Percentiles rank a stretch among this genome's conserved stretches.
Conservation (phyloP, 2,113 vertebrate genomes). For the Aspidoscelis tigris region DNA sequence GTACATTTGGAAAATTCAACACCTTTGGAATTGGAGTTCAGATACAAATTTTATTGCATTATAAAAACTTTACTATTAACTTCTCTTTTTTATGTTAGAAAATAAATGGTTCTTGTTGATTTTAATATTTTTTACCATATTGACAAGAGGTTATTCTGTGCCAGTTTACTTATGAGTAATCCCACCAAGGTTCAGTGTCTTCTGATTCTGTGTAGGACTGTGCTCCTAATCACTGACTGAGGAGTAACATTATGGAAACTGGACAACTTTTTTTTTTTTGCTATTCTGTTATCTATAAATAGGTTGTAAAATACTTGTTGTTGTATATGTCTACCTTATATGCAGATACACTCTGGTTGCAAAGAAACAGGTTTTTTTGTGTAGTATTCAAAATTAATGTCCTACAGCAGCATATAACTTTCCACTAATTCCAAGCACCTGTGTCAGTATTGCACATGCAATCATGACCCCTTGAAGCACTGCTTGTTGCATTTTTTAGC, state of each 20-base stretch:
- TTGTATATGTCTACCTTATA: neutral
- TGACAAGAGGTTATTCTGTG: neutral
- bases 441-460: neutral
- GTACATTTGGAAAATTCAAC: slow-evolving; percentile 66
- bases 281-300: slow-evolving; percentile 26
- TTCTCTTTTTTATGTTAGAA: slow-evolving; percentile 68
- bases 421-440: neutral
- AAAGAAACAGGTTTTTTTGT: neutral
- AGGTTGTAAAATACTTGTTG: neutral
- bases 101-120: slow-evolving; percentile 20
- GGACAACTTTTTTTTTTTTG: slow-evolving; percentile 9
- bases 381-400: neutral
- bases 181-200: neutral
- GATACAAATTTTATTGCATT: slow-evolving; percentile 59
- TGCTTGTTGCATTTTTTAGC: neutral
- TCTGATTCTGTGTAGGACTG: neutral
- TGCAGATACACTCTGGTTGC: neutral
- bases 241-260: slow-evolving; percentile 50
- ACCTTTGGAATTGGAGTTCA: slow-evolving; percentile 62
- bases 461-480: neutral
- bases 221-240: slow-evolving; percentile 48
- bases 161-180: neutral
- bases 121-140: slow-evolving; percentile 51
- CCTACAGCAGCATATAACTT: neutral
- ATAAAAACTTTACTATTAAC: slow-evolving; percentile 69